Evolutionary conservation across 2,797 vertebrate genomes (phyloP), one percentile per base, ranked within the genome.

Genomic region (Microctenopoma lineatum): DNA sequence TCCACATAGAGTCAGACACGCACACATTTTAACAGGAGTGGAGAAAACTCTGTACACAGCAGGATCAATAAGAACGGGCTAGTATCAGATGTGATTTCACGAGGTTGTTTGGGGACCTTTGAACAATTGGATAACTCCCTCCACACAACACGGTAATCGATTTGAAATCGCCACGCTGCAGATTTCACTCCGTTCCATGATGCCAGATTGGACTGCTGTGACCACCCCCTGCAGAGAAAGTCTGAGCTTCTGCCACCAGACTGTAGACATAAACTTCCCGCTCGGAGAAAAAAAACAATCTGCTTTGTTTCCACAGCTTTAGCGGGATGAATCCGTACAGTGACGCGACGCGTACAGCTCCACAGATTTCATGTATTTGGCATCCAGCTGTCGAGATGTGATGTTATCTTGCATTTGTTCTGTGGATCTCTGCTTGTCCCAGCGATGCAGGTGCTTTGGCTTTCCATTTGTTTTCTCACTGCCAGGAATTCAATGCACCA

Each of bases 41-140:
- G 41, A 48, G 73, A 74, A 84, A 80, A 73, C 64, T 53, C 66
- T 36, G 63, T 38, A 53, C 5, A 61, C 58, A 59, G 52, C 60
- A 39, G 41, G 70, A 74, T 86, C 74, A 1, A 83, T 86, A 82
- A 54, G 60, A 84, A 81, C 60, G 51, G 57, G 47, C 53, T 62
- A 56, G 66, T 78, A 72, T 75, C 77, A 75, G 63, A 64, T 63
- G 55, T 73, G 61, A 83, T 82, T 79, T 77, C 42, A 75, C 66
- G 70, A 65, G 70, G 74, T 70, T 77, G 75, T 86, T 79, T 80
- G 63, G 69, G 60, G 64, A 70, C 58, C 64, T 86, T 79, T 60
- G 56, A 60, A 65, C 68, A 83, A 80, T 66, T 78, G 73, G 79
- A 86, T 79, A 70, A 80, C 65, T 75, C 71, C 71, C 62, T 56